Conservation (phyloP, 2,888 invertebrate species). For the Polydesmus complanatus region DNA sequence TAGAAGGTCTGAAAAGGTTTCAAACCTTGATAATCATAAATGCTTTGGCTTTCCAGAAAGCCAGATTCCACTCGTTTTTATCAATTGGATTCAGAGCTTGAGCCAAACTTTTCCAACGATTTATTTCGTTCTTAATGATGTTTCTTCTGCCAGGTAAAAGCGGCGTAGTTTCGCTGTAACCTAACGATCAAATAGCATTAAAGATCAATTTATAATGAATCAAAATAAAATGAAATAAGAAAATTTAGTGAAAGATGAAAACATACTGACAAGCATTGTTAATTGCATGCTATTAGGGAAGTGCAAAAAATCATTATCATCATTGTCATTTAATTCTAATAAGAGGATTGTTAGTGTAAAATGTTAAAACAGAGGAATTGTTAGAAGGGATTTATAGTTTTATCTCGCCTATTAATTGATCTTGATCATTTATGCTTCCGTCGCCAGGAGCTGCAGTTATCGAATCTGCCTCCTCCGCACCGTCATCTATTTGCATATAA, state of each 20-base stretch:
- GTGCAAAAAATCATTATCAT: slow-evolving; percentile 30
- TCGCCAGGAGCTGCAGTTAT: too few species aligned
- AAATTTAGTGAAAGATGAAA: not conserved
- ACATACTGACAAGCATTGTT: slow-evolving; percentile 1
- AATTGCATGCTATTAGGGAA: slow-evolving; percentile 27
- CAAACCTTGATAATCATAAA: not conserved
- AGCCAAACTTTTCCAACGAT: not conserved
- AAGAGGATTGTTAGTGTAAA: slow-evolving; percentile 30
- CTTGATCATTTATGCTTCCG: too few species aligned
- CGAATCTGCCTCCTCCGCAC: too few species aligned
- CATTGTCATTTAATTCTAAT: slow-evolving; percentile 31
- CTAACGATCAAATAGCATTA: too few species aligned
- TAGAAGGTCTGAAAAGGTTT: not conserved
- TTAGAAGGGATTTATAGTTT: too few species aligned
- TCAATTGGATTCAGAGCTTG: not conserved
- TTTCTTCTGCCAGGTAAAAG: too few species aligned
- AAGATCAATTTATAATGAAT: not conserved
- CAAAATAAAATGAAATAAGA: not conserved
- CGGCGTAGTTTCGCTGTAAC: too few species aligned
- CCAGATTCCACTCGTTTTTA: not conserved
- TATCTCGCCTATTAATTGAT: too few species aligned
- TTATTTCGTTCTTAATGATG: not conserved
- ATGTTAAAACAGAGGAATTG: slow-evolving; percentile 29
- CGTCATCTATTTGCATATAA: too few species aligned
- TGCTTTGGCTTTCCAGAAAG: not conserved